Conservation (phyloP, 1,140 invertebrate species). For the Rhyzopertha dominica region DNA sequence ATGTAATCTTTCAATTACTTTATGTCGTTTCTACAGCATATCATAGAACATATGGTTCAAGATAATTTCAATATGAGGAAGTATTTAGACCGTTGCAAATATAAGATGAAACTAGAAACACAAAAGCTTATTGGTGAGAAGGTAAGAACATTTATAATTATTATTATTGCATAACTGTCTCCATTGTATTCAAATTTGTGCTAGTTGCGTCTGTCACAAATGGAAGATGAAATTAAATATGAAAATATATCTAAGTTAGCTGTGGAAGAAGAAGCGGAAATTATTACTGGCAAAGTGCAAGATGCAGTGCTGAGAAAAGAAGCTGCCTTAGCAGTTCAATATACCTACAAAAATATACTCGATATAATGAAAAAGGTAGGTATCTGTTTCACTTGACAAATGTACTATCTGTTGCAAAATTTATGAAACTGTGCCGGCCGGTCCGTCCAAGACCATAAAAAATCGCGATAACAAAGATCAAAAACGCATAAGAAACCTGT, state of each 20-base stretch:
- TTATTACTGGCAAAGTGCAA: slow-evolving; percentile 52
- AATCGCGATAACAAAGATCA: no score
- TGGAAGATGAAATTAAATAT: slow-evolving; percentile 48
- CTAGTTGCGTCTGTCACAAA: slow-evolving; percentile 48
- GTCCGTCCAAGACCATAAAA: no score
- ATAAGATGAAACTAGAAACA: slow-evolving; percentile 54
- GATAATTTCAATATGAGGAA: slow-evolving; percentile 55
- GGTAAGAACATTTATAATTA: slow-evolving; percentile 40
- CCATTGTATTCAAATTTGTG: no score
- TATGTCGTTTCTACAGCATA: slow-evolving; percentile 46
- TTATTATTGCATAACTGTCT: neutral
- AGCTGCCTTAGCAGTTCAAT: slow-evolving; percentile 53
- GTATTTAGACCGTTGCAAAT: slow-evolving; percentile 52
- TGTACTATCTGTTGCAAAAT: no score
- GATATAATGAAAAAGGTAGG: slow-evolving; percentile 56
- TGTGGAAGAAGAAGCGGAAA: slow-evolving; percentile 49
- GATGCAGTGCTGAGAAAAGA: slow-evolving; percentile 54
- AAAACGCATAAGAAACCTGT: no score
- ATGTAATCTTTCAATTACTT: slow-evolving; percentile 7
- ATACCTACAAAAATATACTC: slow-evolving; percentile 55
- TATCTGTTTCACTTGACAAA: no score
- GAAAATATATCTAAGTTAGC: slow-evolving; percentile 47
- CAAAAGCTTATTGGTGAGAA: slow-evolving; percentile 51
- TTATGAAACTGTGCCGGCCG: no score
- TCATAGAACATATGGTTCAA: slow-evolving; percentile 52